These are phyloP conservation scores for Mirza zaza DNA, from an alignment of 2,113 vertebrate species.

Conservation along the genomic window DNA sequence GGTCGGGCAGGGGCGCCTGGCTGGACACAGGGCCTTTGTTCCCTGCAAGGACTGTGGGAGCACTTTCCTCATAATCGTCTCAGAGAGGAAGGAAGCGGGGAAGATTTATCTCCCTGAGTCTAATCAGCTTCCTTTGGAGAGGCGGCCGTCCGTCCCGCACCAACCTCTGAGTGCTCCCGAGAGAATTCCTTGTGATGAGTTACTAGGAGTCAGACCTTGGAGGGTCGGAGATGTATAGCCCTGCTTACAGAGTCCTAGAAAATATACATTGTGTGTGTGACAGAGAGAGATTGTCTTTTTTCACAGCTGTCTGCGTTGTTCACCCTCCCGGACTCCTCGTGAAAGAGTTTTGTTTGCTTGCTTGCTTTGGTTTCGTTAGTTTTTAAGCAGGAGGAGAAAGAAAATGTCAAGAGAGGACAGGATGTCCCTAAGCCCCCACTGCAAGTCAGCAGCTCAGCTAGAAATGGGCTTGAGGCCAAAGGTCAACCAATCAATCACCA, in stretches of 20 bases:
- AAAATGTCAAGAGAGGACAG: neutral
- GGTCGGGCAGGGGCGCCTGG: neutral
- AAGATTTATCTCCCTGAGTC: neutral
- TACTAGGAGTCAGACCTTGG: neutral
- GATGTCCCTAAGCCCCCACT: neutral
- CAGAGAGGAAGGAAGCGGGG: conserved; percentile 34
- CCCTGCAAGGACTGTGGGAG: fast-evolving
- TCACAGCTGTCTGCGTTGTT: neutral
- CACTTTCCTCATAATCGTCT: neutral
- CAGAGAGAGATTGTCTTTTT: neutral
- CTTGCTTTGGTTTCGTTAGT: neutral
- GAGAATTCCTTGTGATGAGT: neutral
- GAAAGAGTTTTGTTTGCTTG: neutral
- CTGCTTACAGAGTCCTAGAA: neutral
- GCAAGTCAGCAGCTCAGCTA: neutral
- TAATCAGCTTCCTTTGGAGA: conserved; percentile 1
- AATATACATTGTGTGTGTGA: fast-evolving
- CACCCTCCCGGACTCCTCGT: too few species aligned
- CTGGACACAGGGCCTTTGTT: conserved; percentile 53
- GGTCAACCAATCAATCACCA: neutral
- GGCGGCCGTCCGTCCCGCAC: neutral
- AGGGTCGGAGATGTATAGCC: neutral
- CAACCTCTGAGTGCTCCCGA: neutral
- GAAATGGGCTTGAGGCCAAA: neutral
- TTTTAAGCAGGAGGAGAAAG: conserved; percentile 23